Conservation (phyloP, 2,888 invertebrate species). For the Drosophila sordidula region DNA sequence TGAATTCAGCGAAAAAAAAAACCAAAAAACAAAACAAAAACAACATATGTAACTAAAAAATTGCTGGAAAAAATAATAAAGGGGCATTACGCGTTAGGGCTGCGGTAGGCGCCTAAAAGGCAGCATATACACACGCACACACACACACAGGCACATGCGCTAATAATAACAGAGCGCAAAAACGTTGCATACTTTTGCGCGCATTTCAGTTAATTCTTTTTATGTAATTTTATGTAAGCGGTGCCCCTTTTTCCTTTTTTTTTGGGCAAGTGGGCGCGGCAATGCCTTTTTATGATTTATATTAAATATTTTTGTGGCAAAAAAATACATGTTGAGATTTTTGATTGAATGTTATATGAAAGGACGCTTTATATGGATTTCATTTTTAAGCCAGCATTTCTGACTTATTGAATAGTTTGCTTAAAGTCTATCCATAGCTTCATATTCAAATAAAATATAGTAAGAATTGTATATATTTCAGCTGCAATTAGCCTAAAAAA, state of each 20-base stretch:
- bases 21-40: slow-evolving; percentile 33
- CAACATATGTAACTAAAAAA: slow-evolving; percentile 67
- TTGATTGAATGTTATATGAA: slow-evolving; percentile 1
- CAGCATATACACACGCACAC: slow-evolving; percentile 35
- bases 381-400: background rate
- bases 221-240: slow-evolving; percentile 10
- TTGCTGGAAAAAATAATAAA: slow-evolving; percentile 68
- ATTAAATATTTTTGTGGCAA: slow-evolving; percentile 35
- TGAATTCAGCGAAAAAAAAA: slow-evolving; percentile 20
- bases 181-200: slow-evolving; percentile 44
- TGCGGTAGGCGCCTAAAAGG: slow-evolving; percentile 38
- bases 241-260: background rate
- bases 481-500: too few species aligned
- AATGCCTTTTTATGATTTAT: slow-evolving; percentile 20
- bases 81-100: slow-evolving; percentile 52
- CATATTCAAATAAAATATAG: too few species aligned
- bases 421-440: too few species aligned
- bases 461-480: background rate
- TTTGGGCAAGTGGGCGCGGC: slow-evolving; percentile 50
- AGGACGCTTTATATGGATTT: background rate
- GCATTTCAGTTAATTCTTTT: slow-evolving; percentile 45
- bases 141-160: slow-evolving; percentile 25
- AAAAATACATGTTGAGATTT: slow-evolving; percentile 1
- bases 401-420: background rate
- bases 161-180: slow-evolving; percentile 56